Conservation (phyloP, 2,797 vertebrate species). For the Coluber constrictor region DNA sequence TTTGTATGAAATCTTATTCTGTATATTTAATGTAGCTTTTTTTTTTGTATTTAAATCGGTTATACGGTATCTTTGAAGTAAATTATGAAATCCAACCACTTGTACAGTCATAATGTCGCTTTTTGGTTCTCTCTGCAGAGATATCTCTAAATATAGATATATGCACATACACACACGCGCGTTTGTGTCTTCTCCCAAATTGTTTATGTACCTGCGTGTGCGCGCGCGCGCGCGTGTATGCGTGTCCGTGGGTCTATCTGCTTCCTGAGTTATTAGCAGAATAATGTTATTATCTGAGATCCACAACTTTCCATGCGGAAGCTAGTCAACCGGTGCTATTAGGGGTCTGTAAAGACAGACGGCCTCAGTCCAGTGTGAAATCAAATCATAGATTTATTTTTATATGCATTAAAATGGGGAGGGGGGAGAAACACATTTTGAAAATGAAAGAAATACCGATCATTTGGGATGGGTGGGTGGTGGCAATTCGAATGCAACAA, state of each 20-base stretch:
- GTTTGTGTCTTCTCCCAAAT: conserved; percentile 76
- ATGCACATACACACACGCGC: conserved; percentile 46
- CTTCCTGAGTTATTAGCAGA: conserved; percentile 62
- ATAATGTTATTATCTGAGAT: conserved; percentile 49
- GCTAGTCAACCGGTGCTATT: conserved; percentile 16
- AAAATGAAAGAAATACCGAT: neutral
- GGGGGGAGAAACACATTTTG: neutral
- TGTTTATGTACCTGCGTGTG: conserved; percentile 58
- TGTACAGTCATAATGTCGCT: conserved; percentile 88
- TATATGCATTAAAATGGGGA: neutral
- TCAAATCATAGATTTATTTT: neutral
- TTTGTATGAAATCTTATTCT: conserved; percentile 99
- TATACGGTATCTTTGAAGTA: conserved; percentile 99
- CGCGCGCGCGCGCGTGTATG: conserved; percentile 46
- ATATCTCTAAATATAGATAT: conserved; percentile 76
- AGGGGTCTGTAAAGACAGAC: neutral
- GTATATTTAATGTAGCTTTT: conserved; percentile 99
- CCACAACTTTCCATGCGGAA: conserved; percentile 44
- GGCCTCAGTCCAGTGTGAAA: neutral
- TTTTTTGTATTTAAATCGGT: conserved; percentile 99
- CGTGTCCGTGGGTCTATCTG: conserved; percentile 22
- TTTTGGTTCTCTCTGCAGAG: conserved; percentile 57
- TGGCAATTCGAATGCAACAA: neutral
- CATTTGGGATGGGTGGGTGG: neutral
- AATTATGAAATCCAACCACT: conserved; percentile 91